Base-by-base conservation (phyloP, 2,113 vertebrate species). In the Phocoena sinus region DNA sequence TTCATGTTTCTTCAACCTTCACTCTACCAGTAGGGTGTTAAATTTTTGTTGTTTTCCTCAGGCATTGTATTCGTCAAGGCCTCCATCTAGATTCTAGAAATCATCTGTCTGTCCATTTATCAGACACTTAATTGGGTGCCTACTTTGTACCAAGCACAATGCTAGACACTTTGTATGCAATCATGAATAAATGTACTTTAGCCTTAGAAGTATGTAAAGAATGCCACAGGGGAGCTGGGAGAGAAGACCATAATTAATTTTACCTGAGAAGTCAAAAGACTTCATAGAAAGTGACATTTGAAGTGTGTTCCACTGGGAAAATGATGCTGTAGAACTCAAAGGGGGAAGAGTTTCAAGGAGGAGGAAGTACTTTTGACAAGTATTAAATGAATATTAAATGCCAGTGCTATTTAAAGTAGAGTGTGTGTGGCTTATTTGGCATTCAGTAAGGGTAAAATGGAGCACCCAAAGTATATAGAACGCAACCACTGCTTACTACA, bases 221-320 rank as follows among this genome's bases (percentile, higher is more conserved):
- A 68, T 86, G 79, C 25, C 38, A 50, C 11, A 28, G n/a, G 81
- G 70, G 21, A 74, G 21, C 50, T 87, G 38, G 36, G 18, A 93
- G 89, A 86, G 63, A 53, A 36, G 60, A 71, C 67, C 67, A 89
- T 18, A 67, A 74, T 73, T 70, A 58, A 91, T 84, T 90, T n/a
- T 90, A 8, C 38, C 56, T 23, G 58, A 80, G 68, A 97, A 91
- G 41, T 80, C 67, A 93, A 41, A 86, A 92, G 31, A 21, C n/a
- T 88, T 53, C 36, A 36, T 44, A 83, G 63, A 84, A 85, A 95
- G 38, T 86, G 92, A 76, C 33, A 23, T 83, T 88, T 81, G 65
- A 92, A 97, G 70, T 93, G 65, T 96, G 50, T 95, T 94, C 62
- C 13, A 71, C 38, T 65, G 68, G 53, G 70, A 81, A 60, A 94